phyloP scores from a whole-genome alignment of 2,797 vertebrate genomes.

The Otus scops region DNA sequence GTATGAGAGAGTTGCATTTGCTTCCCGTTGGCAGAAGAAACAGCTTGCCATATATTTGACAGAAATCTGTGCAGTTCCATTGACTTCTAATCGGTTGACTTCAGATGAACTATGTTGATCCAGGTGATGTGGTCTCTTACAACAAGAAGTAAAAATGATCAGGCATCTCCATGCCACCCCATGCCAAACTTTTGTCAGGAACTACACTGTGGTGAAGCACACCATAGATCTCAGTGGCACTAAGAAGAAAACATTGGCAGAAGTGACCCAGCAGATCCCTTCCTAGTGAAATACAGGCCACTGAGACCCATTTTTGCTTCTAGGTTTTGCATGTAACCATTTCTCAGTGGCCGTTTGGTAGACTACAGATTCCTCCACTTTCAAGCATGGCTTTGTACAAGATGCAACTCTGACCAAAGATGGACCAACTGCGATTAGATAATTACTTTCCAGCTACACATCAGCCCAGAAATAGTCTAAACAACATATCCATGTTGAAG shows the following conservation, averaged over 20 bases:
- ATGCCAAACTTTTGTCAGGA: not conserved
- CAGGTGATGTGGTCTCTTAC: not conserved
- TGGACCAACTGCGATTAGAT: not conserved
- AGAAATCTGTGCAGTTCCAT: not conserved
- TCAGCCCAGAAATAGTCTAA: not conserved
- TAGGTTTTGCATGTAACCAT: not conserved
- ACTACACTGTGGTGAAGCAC: not conserved
- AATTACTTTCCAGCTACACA: not conserved
- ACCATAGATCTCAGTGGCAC: not conserved
- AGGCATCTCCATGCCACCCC: not conserved
- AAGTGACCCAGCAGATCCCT: not conserved
- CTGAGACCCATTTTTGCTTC: not conserved
- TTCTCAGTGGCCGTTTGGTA: not conserved
- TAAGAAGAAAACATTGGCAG: not conserved
- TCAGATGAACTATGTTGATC: not conserved
- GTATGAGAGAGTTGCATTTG: not conserved
- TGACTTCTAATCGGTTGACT: not conserved
- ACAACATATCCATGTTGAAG: not conserved
- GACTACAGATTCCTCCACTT: not conserved
- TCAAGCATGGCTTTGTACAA: not conserved
- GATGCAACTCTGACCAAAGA: not conserved
- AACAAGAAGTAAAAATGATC: not conserved
- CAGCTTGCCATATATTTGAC: not conserved
- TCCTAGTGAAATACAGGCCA: not conserved
- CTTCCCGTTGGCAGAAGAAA: not conserved